Percentiles rank a stretch among this genome's conserved stretches.
Conservation (phyloP, 37 sponge, comb jelly and placozoan genomes). For the Lycopodina hypogea region DNA sequence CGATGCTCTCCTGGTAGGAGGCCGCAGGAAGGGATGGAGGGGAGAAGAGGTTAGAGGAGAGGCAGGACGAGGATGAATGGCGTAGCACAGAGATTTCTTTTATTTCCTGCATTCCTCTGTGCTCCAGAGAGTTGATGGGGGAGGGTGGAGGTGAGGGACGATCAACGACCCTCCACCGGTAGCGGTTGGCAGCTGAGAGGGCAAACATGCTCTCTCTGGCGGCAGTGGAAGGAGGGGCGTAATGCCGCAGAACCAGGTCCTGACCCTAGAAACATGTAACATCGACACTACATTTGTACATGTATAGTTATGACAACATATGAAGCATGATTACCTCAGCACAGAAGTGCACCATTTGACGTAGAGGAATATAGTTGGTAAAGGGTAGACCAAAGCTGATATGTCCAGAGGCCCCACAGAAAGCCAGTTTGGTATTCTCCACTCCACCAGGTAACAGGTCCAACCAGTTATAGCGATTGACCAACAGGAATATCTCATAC, state of each 20-base stretch:
- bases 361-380: conserved; percentile 55
- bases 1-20: too few relatives aligned
- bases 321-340: conserved; percentile 36
- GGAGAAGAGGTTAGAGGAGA: background rate
- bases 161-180: conserved; percentile 47
- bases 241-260: conserved; percentile 56
- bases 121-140: too few relatives aligned
- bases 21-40: background rate
- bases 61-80: too few relatives aligned
- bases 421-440: conserved; percentile 69
- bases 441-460: conserved; percentile 30
- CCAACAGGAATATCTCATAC: conserved; percentile 77
- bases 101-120: too few relatives aligned
- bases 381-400: conserved; percentile 63
- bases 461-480: conserved; percentile 85
- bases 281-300: too few relatives aligned
- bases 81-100: background rate
- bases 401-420: conserved; percentile 73
- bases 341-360: conserved; percentile 64
- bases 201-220: conserved; percentile 53
- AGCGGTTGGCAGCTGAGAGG: conserved; percentile 41
- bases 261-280: conserved; percentile 47
- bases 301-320: background rate
- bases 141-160: background rate
- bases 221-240: conserved; percentile 58